Evolutionary conservation across 2,888 invertebrate species (phyloP).

Genomic region (Nymphalis polychloros): DNA sequence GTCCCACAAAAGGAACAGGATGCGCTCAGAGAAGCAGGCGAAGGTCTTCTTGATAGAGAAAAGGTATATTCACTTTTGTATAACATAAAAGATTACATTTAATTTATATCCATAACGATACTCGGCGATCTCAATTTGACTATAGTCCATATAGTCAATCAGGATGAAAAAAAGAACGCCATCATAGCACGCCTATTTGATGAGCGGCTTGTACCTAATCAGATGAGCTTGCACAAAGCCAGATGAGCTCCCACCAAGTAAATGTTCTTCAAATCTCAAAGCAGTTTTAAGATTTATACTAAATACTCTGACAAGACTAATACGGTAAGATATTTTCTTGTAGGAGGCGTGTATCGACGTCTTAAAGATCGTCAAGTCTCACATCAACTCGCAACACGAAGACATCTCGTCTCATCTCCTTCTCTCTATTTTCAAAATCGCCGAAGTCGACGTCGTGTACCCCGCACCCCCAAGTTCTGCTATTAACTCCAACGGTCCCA

Average conservation of each 20-base stretch:
- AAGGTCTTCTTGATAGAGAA: slow-evolving; percentile 85
- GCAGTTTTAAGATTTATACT: too few species aligned
- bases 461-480: slow-evolving; percentile 84
- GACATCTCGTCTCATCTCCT: slow-evolving; percentile 93
- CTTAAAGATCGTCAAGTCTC: slow-evolving; percentile 89
- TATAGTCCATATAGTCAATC: too few species aligned
- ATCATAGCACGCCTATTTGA: too few species aligned
- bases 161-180: too few species aligned
- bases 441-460: slow-evolving; percentile 93
- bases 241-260: too few species aligned
- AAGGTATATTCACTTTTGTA: slow-evolving; percentile 78
- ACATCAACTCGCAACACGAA: slow-evolving; percentile 92
- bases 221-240: too few species aligned
- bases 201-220: too few species aligned
- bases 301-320: too few species aligned
- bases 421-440: slow-evolving; percentile 95
- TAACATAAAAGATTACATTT: neutral
- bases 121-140: too few species aligned
- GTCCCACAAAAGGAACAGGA: slow-evolving; percentile 84
- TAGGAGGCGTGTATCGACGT: slow-evolving; percentile 93
- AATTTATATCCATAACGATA: neutral
- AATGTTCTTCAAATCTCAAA: too few species aligned
- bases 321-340: slow-evolving; percentile 46
- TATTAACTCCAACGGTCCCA: slow-evolving; percentile 56
- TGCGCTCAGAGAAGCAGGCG: slow-evolving; percentile 83